These are phyloP conservation scores for Choloepus didactylus DNA, from an alignment of 2,797 vertebrate genomes.

Conservation along the genomic window DNA sequence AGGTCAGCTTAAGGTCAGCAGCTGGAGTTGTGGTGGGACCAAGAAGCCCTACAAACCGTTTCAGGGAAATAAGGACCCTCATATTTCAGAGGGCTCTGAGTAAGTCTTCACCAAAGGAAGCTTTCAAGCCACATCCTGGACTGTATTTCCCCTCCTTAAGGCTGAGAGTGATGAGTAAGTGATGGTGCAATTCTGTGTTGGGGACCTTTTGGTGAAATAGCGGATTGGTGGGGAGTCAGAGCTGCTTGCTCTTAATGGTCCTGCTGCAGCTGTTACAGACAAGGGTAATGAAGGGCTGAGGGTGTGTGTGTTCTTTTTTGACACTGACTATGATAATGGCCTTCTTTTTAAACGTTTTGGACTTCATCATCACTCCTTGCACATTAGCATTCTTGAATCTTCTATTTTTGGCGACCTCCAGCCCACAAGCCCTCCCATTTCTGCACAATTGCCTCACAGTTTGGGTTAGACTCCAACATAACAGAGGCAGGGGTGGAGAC, in stretches of 20 bases:
- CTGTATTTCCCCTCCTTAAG: background rate
- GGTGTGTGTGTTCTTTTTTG: constrained; percentile 15
- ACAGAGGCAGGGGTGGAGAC: background rate
- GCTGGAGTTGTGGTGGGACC: background rate
- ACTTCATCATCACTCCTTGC: constrained; percentile 28
- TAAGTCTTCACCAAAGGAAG: background rate
- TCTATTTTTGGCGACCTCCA: constrained; percentile 63
- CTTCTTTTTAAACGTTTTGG: constrained; percentile 41
- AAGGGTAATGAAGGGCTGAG: background rate
- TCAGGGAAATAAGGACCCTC: background rate
- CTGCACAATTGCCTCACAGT: constrained; percentile 10
- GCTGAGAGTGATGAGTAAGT: background rate
- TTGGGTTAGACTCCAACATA: constrained; percentile 22
- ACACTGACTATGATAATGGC: constrained; percentile 18
- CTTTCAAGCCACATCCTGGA: background rate
- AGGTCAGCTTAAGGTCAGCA: background rate
- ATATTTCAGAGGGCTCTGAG: background rate
- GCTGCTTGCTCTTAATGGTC: background rate
- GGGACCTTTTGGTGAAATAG: background rate
- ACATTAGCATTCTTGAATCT: constrained; percentile 19
- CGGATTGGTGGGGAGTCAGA: background rate
- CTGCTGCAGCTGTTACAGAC: background rate
- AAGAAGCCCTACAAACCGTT: background rate
- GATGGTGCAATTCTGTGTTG: background rate
- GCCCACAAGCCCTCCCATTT: constrained; percentile 54